phyloP scores from a whole-genome alignment of 2,888 invertebrate genomes.

The Sycophila texana region DNA sequence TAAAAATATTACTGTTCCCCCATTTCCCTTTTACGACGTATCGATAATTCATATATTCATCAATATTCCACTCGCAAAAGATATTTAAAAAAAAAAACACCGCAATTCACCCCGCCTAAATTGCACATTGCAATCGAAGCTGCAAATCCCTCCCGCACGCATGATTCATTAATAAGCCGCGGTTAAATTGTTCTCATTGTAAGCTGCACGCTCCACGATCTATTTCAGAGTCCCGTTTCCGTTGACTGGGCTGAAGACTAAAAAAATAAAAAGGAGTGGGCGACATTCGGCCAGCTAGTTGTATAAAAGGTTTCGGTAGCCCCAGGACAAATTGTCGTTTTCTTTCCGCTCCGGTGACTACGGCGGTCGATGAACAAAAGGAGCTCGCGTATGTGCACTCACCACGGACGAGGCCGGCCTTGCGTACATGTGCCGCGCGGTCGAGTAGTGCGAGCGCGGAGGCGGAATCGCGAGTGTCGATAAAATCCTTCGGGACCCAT shows the following conservation, averaged over 20 bases:
- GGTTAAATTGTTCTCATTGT: too few species aligned
- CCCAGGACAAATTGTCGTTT: constrained; percentile 21
- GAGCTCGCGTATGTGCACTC: neutral
- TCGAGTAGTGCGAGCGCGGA: constrained; percentile 2
- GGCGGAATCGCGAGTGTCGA: constrained; percentile 14
- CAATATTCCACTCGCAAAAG: too few species aligned
- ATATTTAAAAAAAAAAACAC: too few species aligned
- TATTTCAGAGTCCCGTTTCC: neutral
- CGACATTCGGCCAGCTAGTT: neutral
- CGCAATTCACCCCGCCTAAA: too few species aligned
- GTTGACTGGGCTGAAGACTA: too few species aligned
- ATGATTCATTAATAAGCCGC: too few species aligned
- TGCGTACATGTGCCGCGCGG: neutral
- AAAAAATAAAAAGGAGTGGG: neutral
- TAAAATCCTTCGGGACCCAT: constrained; percentile 4
- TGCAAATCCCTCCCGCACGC: too few species aligned
- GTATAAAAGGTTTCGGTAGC: constrained; percentile 13
- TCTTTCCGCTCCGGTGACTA: constrained; percentile 2
- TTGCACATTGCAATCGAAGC: too few species aligned
- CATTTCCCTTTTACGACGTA: too few species aligned
- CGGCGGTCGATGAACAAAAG: constrained; percentile 16
- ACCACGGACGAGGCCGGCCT: neutral
- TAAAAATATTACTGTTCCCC: too few species aligned
- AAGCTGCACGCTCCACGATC: too few species aligned
- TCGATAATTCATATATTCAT: too few species aligned